Evolutionary conservation across 2,113 vertebrate species (phyloP).

Genomic region (Phylloscopus trochilus): DNA sequence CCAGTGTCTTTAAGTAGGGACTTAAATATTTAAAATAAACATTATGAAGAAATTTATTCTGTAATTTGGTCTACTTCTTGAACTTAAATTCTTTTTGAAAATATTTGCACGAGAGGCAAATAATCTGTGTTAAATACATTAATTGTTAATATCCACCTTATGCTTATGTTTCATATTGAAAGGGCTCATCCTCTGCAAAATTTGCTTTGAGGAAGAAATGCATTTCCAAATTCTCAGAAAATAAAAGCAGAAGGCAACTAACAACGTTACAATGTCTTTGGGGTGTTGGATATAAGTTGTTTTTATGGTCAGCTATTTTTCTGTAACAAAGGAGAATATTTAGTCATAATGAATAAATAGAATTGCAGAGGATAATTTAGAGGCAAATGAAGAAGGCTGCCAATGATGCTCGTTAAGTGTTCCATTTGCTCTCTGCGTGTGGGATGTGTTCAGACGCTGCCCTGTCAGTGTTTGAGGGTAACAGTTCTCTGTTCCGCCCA

Average conservation of each 20-base stretch:
- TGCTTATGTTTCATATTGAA: not conserved
- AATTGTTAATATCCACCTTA: not conserved
- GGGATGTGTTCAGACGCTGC: rapidly evolving
- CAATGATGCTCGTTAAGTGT: no score
- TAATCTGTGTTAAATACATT: not conserved
- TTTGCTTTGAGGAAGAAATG: not conserved
- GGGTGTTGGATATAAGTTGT: not conserved
- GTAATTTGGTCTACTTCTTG: not conserved
- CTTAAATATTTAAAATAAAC: not conserved
- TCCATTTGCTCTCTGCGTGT: not conserved
- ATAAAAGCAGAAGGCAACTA: not conserved
- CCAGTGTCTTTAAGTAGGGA: not conserved
- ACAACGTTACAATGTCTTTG: not conserved
- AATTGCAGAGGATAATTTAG: not conserved
- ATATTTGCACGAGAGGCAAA: not conserved
- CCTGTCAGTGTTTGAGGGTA: not conserved
- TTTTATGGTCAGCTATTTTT: not conserved
- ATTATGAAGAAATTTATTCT: not conserved
- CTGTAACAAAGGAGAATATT: not conserved
- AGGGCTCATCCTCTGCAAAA: not conserved
- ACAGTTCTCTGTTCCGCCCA: constrained; percentile 19
- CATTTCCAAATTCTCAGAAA: not conserved
- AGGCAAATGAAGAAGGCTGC: not conserved
- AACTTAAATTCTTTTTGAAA: not conserved
- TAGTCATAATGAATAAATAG: not conserved